phyloP scores from a whole-genome alignment of 2,113 vertebrate species.

The Chamaea fasciata region DNA sequence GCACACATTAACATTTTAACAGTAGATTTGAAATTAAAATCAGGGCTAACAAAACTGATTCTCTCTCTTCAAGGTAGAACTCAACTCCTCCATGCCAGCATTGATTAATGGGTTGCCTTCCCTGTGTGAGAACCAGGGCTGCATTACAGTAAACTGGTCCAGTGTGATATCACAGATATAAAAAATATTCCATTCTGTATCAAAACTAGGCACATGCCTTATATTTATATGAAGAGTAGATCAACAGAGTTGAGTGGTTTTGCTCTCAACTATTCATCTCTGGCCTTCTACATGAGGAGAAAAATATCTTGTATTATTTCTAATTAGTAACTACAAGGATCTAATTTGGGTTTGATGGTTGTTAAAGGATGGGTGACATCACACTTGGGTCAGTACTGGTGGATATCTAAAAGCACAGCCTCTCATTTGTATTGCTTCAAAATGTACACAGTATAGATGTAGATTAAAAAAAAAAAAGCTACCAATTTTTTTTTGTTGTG shows the following conservation, averaged over 20 bases:
- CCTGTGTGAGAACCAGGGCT: constrained; percentile 59
- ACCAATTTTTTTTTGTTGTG: constrained; percentile 78
- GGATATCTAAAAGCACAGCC: constrained; percentile 76
- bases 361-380: constrained; percentile 69
- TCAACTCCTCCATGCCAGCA: constrained; percentile 53
- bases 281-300: constrained; percentile 55
- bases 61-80: constrained; percentile 54
- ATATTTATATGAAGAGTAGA: constrained; percentile 77
- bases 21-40: constrained; percentile 48
- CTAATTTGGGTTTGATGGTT: constrained; percentile 54
- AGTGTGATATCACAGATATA: constrained; percentile 78
- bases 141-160: constrained; percentile 79
- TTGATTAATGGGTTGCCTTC: constrained; percentile 36
- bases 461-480: constrained; percentile 69
- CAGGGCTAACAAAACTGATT: background rate
- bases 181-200: constrained; percentile 84
- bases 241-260: constrained; percentile 62
- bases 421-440: constrained; percentile 84
- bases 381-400: constrained; percentile 70
- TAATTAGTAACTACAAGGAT: constrained; percentile 58
- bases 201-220: constrained; percentile 81
- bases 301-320: constrained; percentile 42
- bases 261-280: constrained; percentile 60
- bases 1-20: constrained; percentile 11
- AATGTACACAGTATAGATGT: constrained; percentile 79